Conservation (phyloP, 2,797 vertebrate species). For the Aotus griseimembra region DNA sequence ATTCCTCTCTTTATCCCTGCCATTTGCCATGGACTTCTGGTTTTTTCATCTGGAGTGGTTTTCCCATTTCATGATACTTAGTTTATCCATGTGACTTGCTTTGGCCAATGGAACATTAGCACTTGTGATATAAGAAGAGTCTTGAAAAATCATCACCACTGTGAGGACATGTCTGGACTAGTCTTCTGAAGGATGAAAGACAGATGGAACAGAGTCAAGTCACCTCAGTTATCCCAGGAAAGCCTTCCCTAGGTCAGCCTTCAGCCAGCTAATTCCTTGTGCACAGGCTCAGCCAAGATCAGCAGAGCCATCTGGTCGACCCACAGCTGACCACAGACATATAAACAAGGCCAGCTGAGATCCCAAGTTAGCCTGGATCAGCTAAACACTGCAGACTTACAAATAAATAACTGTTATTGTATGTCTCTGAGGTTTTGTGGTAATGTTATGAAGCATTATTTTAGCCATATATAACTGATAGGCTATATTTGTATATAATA, state of each 20-base stretch:
- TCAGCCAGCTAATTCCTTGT: neutral
- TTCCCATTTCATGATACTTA: neutral
- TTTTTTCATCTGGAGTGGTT: neutral
- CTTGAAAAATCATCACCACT: neutral
- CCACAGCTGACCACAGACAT: neutral
- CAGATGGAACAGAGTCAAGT: neutral
- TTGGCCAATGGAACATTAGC: neutral
- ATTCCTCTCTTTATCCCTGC: neutral
- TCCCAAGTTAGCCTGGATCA: neutral
- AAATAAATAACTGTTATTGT: neutral
- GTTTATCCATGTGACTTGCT: neutral
- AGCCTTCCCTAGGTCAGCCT: neutral
- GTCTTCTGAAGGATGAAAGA: neutral
- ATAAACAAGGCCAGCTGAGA: neutral
- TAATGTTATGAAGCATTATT: constrained; percentile 19
- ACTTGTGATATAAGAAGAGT: neutral
- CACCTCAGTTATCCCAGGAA: neutral
- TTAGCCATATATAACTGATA: neutral
- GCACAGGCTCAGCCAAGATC: neutral
- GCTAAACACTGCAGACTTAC: neutral
- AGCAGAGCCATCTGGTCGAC: neutral
- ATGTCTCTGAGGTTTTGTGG: constrained; percentile 30
- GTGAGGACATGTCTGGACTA: neutral
- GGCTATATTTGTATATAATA: neutral
- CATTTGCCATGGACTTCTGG: neutral